These are phyloP conservation scores for Bradypodion ventrale DNA, from an alignment of 2,797 vertebrate species.

Conservation along the genomic window DNA sequence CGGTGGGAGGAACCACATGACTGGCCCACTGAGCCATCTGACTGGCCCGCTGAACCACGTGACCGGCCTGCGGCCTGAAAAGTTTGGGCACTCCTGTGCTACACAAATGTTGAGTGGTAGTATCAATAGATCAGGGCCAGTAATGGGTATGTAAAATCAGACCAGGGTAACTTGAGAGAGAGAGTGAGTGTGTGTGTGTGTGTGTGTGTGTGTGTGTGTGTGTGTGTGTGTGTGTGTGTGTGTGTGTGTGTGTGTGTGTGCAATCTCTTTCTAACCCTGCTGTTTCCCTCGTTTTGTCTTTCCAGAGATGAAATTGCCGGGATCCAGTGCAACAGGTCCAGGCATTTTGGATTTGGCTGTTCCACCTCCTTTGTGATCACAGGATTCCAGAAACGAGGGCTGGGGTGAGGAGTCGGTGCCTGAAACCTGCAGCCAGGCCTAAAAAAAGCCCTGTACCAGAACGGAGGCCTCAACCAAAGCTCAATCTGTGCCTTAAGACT, in stretches of 20 bases:
- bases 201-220: too few relatives aligned
- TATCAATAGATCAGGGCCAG: too few relatives aligned
- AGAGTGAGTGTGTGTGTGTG: too few relatives aligned
- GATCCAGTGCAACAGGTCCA: not conserved
- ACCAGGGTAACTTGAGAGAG: too few relatives aligned
- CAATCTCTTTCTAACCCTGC: not conserved
- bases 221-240: too few relatives aligned
- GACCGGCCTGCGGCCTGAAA: too few relatives aligned
- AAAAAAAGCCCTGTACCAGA: not conserved
- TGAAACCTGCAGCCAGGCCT: not conserved
- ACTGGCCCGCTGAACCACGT: too few relatives aligned
- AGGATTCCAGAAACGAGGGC: not conserved
- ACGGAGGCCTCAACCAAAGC: not conserved
- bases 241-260: not conserved
- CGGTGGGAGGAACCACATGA: too few relatives aligned
- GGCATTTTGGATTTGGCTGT: not conserved
- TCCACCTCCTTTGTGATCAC: not conserved
- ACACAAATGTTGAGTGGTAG: not conserved
- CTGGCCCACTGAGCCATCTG: too few relatives aligned
- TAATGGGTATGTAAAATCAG: too few relatives aligned
- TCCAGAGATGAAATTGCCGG: slow-evolving; percentile 21
- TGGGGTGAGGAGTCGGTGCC: not conserved
- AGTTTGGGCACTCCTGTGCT: too few relatives aligned
- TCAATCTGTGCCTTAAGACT: slow-evolving; percentile 18
- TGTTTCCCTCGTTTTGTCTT: not conserved